Base-by-base conservation (phyloP, 2,113 vertebrate genomes). In the Cryptomyrus ogoouensis region DNA sequence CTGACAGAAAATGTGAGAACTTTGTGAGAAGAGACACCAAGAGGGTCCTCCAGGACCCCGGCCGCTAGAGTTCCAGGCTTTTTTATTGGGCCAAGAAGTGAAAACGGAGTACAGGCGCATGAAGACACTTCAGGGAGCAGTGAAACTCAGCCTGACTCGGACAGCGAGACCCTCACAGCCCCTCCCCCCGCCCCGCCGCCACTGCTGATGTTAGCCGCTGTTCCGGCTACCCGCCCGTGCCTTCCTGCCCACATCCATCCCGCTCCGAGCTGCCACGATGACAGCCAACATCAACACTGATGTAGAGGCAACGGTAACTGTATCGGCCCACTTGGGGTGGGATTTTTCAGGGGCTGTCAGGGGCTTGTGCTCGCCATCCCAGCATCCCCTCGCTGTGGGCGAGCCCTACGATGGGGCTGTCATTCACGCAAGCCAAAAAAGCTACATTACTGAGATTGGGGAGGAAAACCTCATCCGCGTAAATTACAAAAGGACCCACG, bases 81-180 rank as follows among this genome's bases (percentile, higher is more conserved):
- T 74, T 83, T 89, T 49, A 89, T 39, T 19, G 35, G 74, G 35
- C 74, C 74, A 19, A 42, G 35, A 80, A 42, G 17, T 19, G 74
- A 80, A 80, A 39, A 42, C 74, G 19, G 35, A 80, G 31, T 39
- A 12, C 70, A 39, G 83, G 80, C 31, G 86, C 21, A 50, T 44
- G 83, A 46, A 74, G 52, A 90, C 46, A 39, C 92, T 90, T 93
- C 93, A 91, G 93, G 77, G 94, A 93, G 93, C 77, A 93, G 90
- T 91, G 88, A 90, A 0, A 90, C 80, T 74, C 50, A 56, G 50
- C 49, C 87, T 17, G 49, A 35, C 49, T 70, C 10, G 80, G 86
- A 80, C 87, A 53, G 70, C 74, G 47, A 70, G 84, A 80, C 84
- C 88, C 50, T 24, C 89, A 93, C 91, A 92, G 90, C 90, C 89